Conservation (phyloP, 2,888 invertebrate species). For the Parascotia fuliginaria region DNA sequence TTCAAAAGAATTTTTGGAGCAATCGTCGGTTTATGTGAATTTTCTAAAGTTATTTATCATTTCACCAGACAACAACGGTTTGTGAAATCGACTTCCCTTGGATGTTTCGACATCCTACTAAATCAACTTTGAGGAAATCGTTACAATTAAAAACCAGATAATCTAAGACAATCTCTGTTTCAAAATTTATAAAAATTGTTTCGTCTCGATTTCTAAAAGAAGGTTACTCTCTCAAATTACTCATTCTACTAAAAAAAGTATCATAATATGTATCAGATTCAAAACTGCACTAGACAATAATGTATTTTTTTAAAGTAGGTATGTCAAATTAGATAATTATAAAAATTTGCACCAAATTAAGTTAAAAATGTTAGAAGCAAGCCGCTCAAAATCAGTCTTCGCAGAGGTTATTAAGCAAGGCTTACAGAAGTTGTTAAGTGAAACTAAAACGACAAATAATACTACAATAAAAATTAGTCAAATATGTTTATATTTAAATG, state of each 20-base stretch:
- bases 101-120: slow-evolving; percentile 7
- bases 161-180: slow-evolving; percentile 6
- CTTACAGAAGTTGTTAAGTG: too few relatives aligned
- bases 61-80: slow-evolving; percentile 1
- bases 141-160: slow-evolving; percentile 2
- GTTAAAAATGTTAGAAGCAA: too few relatives aligned
- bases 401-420: too few relatives aligned
- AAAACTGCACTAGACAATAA: neutral
- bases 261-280: neutral
- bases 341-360: too few relatives aligned
- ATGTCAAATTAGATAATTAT: neutral
- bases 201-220: slow-evolving; percentile 3
- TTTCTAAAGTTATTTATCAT: slow-evolving; percentile 14
- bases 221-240: neutral
- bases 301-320: too few relatives aligned
- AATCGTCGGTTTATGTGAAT: slow-evolving; percentile 9
- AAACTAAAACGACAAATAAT: too few relatives aligned
- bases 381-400: too few relatives aligned
- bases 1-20: too few relatives aligned
- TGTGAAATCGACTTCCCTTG: slow-evolving; percentile 22
- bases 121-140: slow-evolving; percentile 1
- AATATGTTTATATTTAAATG: too few relatives aligned
- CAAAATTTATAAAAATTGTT: slow-evolving; percentile 5
- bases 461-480: too few relatives aligned
- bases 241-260: neutral